A percentile compares a stretch with the other conserved stretches of the same genome.
Conservation (phyloP, 2,888 invertebrate genomes). For the Vandiemenella viatica region DNA sequence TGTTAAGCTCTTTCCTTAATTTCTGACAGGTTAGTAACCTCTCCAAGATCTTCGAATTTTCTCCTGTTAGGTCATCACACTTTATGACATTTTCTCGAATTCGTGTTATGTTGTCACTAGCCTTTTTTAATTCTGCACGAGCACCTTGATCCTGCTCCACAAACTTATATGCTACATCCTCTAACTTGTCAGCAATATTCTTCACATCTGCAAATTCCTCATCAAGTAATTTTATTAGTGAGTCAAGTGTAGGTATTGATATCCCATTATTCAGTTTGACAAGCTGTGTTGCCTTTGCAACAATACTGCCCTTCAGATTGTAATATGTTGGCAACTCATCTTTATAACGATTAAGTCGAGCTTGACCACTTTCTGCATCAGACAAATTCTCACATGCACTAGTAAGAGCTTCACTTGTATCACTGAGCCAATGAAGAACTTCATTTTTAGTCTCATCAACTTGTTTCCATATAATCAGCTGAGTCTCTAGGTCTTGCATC, state of each 20-base stretch:
- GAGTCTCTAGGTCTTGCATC: constrained; percentile 70
- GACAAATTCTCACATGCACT: constrained; percentile 60
- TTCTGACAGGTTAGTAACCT: constrained; percentile 60
- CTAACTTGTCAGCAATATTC: constrained; percentile 55
- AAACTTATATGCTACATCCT: constrained; percentile 53
- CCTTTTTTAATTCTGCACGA: constrained; percentile 52
- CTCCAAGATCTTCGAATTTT: constrained; percentile 66
- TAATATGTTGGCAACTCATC: constrained; percentile 69
- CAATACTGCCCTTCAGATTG: constrained; percentile 59
- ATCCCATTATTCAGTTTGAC: constrained; percentile 55
- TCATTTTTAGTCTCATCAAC: constrained; percentile 76
- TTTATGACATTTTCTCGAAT: constrained; percentile 71
- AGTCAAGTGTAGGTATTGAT: constrained; percentile 50
- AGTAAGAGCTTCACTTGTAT: constrained; percentile 61
- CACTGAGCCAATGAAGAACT: constrained; percentile 66
- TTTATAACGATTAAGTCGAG: constrained; percentile 65
- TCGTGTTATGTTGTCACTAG: constrained; percentile 52
- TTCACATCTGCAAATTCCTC: constrained; percentile 64
- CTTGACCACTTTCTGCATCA: constrained; percentile 67
- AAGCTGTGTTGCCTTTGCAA: constrained; percentile 65
- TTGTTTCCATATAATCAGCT: constrained; percentile 84
- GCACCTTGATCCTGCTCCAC: constrained; percentile 59
- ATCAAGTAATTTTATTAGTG: constrained; percentile 49
- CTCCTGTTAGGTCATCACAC: constrained; percentile 80
- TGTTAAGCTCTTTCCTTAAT: constrained; percentile 53